Evolutionary conservation across 1,140 invertebrate species (phyloP).

Genomic region (Nilaparvata lugens): DNA sequence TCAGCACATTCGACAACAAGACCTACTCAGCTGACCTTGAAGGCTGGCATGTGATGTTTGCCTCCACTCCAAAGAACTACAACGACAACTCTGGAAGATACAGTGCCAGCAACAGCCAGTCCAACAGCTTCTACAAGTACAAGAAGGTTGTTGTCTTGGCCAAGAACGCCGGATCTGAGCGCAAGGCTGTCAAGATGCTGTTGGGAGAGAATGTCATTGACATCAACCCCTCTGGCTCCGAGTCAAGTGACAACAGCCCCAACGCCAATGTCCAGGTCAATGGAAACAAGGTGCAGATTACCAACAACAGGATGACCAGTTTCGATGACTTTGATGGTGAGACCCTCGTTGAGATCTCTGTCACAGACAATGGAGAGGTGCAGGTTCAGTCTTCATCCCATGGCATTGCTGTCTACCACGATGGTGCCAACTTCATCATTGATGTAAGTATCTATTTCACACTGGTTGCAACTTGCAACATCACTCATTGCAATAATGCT

Average conservation of each 20-base stretch:
- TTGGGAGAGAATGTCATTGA: slow-evolving; percentile 28
- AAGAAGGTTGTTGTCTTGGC: slow-evolving; percentile 34
- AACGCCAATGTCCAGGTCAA: slow-evolving; percentile 32
- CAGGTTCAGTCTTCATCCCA: slow-evolving; percentile 39
- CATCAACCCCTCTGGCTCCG: slow-evolving; percentile 17
- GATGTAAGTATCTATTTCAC: too few species aligned
- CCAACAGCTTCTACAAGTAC: slow-evolving; percentile 17
- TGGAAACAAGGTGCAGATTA: slow-evolving; percentile 27
- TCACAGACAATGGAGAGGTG: slow-evolving; percentile 33
- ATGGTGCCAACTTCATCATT: slow-evolving; percentile 42
- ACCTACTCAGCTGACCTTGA: slow-evolving; percentile 43
- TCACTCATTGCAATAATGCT: too few species aligned
- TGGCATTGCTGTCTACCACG: slow-evolving; percentile 41
- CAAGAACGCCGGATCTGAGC: slow-evolving; percentile 26
- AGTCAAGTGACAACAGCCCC: slow-evolving; percentile 26
- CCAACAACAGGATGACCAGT: slow-evolving; percentile 18
- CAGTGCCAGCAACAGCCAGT: slow-evolving; percentile 16
- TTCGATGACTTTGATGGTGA: slow-evolving; percentile 27
- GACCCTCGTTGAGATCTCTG: slow-evolving; percentile 41
- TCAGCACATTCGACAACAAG: slow-evolving; percentile 50
- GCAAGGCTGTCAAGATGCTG: slow-evolving; percentile 35
- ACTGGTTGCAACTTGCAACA: too few species aligned
- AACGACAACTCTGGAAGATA: neutral
- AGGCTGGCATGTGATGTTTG: slow-evolving; percentile 51
- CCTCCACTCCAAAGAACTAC: slow-evolving; percentile 36